Evolutionary conservation across 2,113 vertebrate species (phyloP), one percentile per base, ranked within the genome.

Genomic region (Melanostigma gelatinosum): DNA sequence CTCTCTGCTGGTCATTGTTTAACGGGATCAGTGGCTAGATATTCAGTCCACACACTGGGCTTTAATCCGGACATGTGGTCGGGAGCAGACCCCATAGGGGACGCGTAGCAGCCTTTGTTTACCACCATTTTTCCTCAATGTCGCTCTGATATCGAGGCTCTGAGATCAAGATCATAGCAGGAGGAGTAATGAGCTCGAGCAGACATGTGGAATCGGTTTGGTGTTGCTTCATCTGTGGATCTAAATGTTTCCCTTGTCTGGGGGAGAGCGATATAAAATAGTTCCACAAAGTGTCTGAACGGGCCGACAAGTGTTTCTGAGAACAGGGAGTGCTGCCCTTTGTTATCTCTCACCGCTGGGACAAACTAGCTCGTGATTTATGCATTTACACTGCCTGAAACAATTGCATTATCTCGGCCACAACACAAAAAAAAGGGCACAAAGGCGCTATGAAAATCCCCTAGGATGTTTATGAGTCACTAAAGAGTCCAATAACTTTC

Each of bases 401-500:
- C 93, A 94, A 93, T 90, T 77, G 90, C 89, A 87, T 93, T 93
- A 94, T 94, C 91, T 93, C 40, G 40, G 76, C 79, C 69, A 62
- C 83, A 79, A 92, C 89, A 94, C 24, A 27, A 12, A 57, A 55
- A 58, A 58, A 58, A 90, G 92, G 87, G 87, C 91, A 93, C 91
- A 94, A 94, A 92, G 74, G 77, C 76, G 22, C 86, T 77, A 89
- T 89, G 91, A 92, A 93, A 94, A 92, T 93, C 87, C 92, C 91
- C 91, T 60, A 57, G 93, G 93, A 93, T 86, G 91, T 94, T 95
- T 95, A 95, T 93, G 94, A 94, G 87, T 93, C 92, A 94, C 94
- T 95, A 94, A 95, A 93, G 91, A 95, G 93, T 91, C 91, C 91
- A 93, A 94, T 95, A 95, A 95, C 95, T 95, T 95, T 95, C 94